These are phyloP conservation scores for Physocephala rufipes DNA, from an alignment of 2,888 invertebrate genomes.

Conservation along the genomic window DNA sequence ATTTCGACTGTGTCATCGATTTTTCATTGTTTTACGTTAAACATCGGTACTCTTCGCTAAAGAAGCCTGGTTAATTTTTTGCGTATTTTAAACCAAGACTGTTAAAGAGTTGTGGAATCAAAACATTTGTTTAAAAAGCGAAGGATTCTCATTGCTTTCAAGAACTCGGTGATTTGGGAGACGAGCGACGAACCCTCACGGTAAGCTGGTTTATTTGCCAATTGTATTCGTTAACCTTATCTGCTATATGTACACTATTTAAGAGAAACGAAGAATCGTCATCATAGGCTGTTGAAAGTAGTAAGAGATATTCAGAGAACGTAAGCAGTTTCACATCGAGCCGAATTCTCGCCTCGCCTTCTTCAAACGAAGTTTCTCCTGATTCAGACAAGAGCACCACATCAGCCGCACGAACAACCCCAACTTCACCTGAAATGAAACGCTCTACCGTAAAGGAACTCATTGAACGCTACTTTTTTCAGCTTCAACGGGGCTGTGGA, in stretches of 20 bases:
- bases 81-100: background rate
- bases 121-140: slow-evolving; percentile 17
- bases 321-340: slow-evolving; percentile 40
- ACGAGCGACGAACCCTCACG: slow-evolving; percentile 68
- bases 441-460: slow-evolving; percentile 82
- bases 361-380: background rate
- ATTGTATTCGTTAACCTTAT: background rate
- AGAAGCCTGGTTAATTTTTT: slow-evolving; percentile 9
- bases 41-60: background rate
- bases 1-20: slow-evolving; percentile 46
- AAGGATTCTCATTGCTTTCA: slow-evolving; percentile 39
- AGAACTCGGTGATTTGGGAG: slow-evolving; percentile 37
- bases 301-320: slow-evolving; percentile 21
- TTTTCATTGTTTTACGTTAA: slow-evolving; percentile 51
- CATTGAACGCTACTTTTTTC: slow-evolving; percentile 92
- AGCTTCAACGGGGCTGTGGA: slow-evolving; percentile 91
- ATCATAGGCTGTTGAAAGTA: slow-evolving; percentile 36
- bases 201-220: slow-evolving; percentile 53
- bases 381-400: slow-evolving; percentile 40
- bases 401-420: slow-evolving; percentile 10
- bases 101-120: background rate
- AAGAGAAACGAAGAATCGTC: slow-evolving; percentile 49
- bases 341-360: background rate
- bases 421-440: slow-evolving; percentile 70
- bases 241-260: background rate